Percentiles rank a stretch among this genome's conserved stretches.
phyloP scores from a whole-genome alignment of 2,113 vertebrate species.

The Rostratula benghalensis region DNA sequence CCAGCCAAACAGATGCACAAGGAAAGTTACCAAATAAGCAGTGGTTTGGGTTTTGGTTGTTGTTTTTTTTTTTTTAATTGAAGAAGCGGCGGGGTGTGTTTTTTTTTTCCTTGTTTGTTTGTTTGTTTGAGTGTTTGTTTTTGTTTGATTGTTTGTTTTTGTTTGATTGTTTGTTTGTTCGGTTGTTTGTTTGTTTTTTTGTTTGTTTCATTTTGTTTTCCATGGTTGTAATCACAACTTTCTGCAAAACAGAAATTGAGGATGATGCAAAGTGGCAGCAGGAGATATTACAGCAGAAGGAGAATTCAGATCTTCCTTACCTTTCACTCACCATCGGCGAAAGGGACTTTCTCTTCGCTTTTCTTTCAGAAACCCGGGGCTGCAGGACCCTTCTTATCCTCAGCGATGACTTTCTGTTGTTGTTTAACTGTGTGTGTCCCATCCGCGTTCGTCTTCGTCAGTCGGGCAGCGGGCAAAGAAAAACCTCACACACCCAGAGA shows the following conservation, averaged over 20 bases:
- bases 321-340: neutral
- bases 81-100: fast-evolving
- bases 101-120: neutral
- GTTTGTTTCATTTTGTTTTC: neutral
- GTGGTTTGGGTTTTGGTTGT: too few relatives aligned
- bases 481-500: neutral
- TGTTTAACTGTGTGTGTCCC: neutral
- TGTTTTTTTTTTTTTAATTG: neutral
- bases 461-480: neutral
- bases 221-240: neutral
- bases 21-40: neutral
- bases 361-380: neutral
- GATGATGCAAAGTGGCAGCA: neutral
- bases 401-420: neutral
- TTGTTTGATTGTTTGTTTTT: neutral
- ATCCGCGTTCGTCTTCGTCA: neutral
- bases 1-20: neutral
- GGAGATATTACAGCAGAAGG: neutral
- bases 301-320: neutral
- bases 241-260: neutral
- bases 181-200: neutral
- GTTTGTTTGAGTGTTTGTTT: neutral
- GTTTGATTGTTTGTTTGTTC: too few relatives aligned
- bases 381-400: neutral
- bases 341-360: neutral